Conservation (phyloP, 2,797 vertebrate genomes). For the Artibeus jamaicensis region DNA sequence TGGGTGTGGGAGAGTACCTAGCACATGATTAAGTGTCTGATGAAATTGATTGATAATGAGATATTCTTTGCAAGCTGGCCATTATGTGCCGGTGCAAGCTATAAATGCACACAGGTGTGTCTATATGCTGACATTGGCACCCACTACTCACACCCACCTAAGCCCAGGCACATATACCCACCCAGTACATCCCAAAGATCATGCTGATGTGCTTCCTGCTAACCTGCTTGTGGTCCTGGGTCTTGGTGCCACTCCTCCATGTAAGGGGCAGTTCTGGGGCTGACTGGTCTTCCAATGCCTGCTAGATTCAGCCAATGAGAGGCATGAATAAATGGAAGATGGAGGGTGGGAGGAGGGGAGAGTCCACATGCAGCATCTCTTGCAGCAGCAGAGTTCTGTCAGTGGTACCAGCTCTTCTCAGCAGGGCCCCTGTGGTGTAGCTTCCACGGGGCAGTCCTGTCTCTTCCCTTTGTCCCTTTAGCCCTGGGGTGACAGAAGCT, state of each 20-base stretch:
- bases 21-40: background rate
- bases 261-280: background rate
- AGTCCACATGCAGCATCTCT: background rate
- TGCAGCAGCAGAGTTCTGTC: background rate
- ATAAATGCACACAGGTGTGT: background rate
- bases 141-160: background rate
- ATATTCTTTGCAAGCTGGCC: background rate
- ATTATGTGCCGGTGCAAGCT: background rate
- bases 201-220: background rate
- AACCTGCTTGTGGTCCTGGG: background rate
- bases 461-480: background rate
- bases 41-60: background rate
- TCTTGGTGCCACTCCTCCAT: background rate
- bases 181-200: background rate
- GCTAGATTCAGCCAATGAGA: background rate
- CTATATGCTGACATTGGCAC: background rate
- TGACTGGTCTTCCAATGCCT: background rate
- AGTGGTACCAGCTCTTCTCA: background rate
- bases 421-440: background rate
- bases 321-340: background rate
- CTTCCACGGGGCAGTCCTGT: background rate
- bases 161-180: background rate
- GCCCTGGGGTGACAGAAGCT: background rate
- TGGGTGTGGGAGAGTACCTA: background rate
- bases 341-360: background rate